Evolutionary conservation across 1,140 invertebrate genomes (phyloP).

Genomic region (Drosophila burlai): DNA sequence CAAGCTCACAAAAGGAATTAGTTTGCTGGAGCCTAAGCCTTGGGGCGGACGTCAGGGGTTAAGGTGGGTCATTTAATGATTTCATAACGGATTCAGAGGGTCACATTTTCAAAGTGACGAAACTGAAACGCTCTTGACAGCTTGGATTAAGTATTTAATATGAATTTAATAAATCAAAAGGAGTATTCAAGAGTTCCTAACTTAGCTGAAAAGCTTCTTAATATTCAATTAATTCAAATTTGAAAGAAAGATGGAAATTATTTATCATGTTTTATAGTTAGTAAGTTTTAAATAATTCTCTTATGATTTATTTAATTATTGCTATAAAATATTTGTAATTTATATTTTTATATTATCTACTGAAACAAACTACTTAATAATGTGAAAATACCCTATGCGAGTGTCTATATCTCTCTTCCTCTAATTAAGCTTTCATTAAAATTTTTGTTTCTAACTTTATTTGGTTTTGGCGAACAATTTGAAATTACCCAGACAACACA

Average conservation of each 20-base stretch:
- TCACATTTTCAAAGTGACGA: conserved; percentile 5
- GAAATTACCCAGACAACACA: conserved; percentile 47
- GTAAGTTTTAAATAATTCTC: neutral
- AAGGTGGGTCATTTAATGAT: conserved; percentile 58
- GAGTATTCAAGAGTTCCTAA: neutral
- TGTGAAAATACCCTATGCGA: neutral
- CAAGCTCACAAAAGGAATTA: conserved; percentile 31
- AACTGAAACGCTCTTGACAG: conserved; percentile 18
- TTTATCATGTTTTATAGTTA: neutral
- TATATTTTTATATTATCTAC: neutral
- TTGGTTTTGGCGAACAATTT: conserved; percentile 60
- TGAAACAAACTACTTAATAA: neutral
- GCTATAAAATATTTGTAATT: neutral
- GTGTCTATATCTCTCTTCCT: neutral
- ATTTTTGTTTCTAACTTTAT: conserved; percentile 63
- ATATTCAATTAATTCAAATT: neutral
- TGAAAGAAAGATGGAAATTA: neutral
- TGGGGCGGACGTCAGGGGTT: conserved; percentile 21
- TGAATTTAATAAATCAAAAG: neutral
- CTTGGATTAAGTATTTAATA: neutral
- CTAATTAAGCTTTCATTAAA: conserved; percentile 69
- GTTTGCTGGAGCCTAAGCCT: conserved; percentile 26
- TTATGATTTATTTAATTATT: neutral
- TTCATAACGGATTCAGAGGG: conserved; percentile 49
- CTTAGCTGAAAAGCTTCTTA: too few species aligned